Conservation (phyloP, 1,140 invertebrate species). For the Drosophila erecta region DNA sequence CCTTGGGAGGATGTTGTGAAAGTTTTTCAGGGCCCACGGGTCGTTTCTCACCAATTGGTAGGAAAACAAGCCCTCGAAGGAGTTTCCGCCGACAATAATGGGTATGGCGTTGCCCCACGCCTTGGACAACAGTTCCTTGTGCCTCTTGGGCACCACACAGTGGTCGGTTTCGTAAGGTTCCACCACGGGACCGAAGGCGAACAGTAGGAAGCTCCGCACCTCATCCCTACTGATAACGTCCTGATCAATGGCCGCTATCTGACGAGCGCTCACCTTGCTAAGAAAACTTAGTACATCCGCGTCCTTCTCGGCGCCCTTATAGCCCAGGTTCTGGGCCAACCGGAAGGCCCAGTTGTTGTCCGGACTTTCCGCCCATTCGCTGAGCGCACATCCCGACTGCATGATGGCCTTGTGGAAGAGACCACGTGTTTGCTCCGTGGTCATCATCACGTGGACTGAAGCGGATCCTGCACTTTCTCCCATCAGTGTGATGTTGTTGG, state of each 20-base stretch:
- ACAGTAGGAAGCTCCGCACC: slow-evolving; percentile 42
- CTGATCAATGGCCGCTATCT: slow-evolving; percentile 85
- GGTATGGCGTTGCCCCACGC: slow-evolving; percentile 84
- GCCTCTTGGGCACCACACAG: slow-evolving; percentile 63
- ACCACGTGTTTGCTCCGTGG: slow-evolving; percentile 85
- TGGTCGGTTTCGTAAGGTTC: slow-evolving; percentile 70
- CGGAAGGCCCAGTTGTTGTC: slow-evolving; percentile 55
- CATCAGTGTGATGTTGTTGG: slow-evolving; percentile 85
- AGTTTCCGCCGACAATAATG: slow-evolving; percentile 84
- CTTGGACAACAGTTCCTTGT: slow-evolving; percentile 44
- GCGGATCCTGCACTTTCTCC: slow-evolving; percentile 85
- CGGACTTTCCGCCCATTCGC: slow-evolving; percentile 76
- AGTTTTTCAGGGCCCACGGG: slow-evolving; percentile 51
- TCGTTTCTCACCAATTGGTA: slow-evolving; percentile 45
- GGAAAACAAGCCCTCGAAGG: slow-evolving; percentile 72
- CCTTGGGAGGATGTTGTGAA: slow-evolving; percentile 58
- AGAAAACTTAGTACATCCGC: slow-evolving; percentile 61
- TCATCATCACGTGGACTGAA: slow-evolving; percentile 86
- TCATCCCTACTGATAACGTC: slow-evolving; percentile 58
- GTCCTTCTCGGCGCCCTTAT: slow-evolving; percentile 64
- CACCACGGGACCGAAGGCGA: slow-evolving; percentile 66
- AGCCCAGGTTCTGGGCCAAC: slow-evolving; percentile 64
- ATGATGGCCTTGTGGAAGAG: slow-evolving; percentile 84
- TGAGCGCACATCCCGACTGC: slow-evolving; percentile 86
- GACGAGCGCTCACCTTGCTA: slow-evolving; percentile 68